Evolutionary conservation across 1,140 invertebrate species (phyloP).

Genomic region (Penaeus indicus): DNA sequence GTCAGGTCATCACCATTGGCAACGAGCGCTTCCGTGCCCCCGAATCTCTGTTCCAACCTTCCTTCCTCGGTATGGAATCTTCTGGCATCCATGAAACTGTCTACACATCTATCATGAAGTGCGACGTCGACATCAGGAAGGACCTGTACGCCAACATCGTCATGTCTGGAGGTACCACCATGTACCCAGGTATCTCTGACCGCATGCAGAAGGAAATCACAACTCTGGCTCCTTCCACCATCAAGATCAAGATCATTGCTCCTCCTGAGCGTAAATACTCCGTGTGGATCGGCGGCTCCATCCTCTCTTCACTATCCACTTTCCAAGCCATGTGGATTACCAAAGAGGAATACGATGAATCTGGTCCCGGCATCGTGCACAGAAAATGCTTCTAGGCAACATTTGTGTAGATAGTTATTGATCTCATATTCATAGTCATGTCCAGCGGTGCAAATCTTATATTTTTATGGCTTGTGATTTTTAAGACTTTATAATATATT

Average conservation of each 20-base stretch:
- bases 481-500: neutral
- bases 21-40: constrained; percentile 11
- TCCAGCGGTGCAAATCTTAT: constrained; percentile 15
- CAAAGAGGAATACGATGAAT: constrained; percentile 8
- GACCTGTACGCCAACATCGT: constrained; percentile 86
- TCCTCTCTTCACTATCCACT: neutral
- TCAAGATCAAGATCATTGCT: constrained; percentile 85
- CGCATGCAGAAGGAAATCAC: constrained; percentile 76
- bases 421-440: no score
- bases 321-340: constrained; percentile 11
- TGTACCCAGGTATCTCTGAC: constrained; percentile 76
- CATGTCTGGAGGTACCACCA: constrained; percentile 76
- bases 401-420: no score
- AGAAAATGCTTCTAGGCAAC: constrained; percentile 37
- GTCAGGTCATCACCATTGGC: neutral
- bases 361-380: constrained; percentile 68
- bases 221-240: constrained; percentile 83
- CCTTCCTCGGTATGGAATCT: constrained; percentile 88
- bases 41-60: constrained; percentile 68
- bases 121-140: constrained; percentile 74
- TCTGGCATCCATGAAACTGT: constrained; percentile 86
- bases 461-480: no score
- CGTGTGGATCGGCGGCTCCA: constrained; percentile 11
- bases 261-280: constrained; percentile 15
- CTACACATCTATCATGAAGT: constrained; percentile 78